phyloP scores from a whole-genome alignment of 2,797 vertebrate genomes.

The Sciaenops ocellatus region DNA sequence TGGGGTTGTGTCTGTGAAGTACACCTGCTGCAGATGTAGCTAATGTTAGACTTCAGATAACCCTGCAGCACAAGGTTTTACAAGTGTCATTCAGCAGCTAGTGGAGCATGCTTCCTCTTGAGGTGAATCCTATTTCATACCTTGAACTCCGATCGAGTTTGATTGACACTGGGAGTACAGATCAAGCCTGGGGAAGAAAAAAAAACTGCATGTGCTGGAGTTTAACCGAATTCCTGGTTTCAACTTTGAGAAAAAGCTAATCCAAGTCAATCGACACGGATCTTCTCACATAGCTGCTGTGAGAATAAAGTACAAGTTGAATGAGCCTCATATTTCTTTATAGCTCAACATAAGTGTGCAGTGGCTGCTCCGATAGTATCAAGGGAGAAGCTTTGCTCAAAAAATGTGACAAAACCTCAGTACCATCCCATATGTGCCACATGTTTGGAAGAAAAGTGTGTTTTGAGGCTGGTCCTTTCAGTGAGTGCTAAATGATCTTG shows the following conservation, averaged over 20 bases:
- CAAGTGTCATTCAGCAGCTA: conserved; percentile 38
- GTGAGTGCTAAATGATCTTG: conserved; percentile 9
- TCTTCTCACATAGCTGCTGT: background rate
- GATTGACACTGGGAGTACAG: conserved; percentile 44
- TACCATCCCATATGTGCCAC: background rate
- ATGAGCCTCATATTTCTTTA: background rate
- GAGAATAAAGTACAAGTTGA: background rate
- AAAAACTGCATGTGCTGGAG: background rate
- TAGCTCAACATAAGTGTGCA: background rate
- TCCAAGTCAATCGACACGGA: background rate
- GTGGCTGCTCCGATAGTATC: conserved; percentile 18
- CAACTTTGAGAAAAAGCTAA: conserved; percentile 12
- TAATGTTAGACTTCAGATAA: conserved; percentile 48
- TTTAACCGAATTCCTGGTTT: conserved; percentile 11
- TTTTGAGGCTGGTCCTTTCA: conserved; percentile 17
- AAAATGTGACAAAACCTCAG: background rate
- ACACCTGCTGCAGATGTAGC: conserved; percentile 33
- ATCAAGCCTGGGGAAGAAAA: background rate
- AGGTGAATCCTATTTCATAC: conserved; percentile 25
- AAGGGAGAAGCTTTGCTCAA: no score
- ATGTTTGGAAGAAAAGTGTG: conserved; percentile 6
- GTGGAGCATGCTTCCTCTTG: conserved; percentile 22
- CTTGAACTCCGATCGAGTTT: conserved; percentile 42
- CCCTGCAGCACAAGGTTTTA: conserved; percentile 23
- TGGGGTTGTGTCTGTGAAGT: conserved; percentile 27